Evolutionary conservation across 2,113 vertebrate genomes (phyloP), one percentile per base, ranked within the genome.

Genomic region (Sapayoa aenigma): DNA sequence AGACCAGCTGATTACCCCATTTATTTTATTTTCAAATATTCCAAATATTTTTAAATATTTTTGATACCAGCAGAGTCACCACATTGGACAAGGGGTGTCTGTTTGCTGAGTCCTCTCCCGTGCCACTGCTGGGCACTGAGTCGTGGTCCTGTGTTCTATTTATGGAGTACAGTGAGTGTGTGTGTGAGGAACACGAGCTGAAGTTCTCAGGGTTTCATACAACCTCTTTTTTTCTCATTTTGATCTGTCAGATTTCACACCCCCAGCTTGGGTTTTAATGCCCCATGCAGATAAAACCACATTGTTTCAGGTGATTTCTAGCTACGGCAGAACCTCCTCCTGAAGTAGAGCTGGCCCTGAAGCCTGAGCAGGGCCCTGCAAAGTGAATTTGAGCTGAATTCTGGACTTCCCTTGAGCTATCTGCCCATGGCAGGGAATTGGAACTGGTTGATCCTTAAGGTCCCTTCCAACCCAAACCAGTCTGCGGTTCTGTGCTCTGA

Each of bases 181-280:
- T 90, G 90, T 95, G 96, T n/a, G 78, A 87, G 89, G 17, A 92
- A 28, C 76, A 67, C 73, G 72, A 83, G 68, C 66, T 82, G 11
- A 44, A 49, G 76, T 92, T 87, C 96, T 78, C 95, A 95, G 92
- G 90, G 80, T 82, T 90, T 65, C 86, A 53, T 21, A n/a, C 74
- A 58, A 46, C 55, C 65, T 88, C 52, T 62, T 80, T 60, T 30
- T 55, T 67, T 86, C 88, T 94, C 85, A 5, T 92, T 95, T 65
- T 82, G 90, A 92, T 86, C 76, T 94, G 92, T 94, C 92, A 93
- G 95, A 87, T 96, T 90, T 96, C 94, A 87, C 95, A 81, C 90
- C 84, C n/a, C 46, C 88, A 67, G 49, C 39, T 33, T 28, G 90
- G 92, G 66, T 94, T 94, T 93, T 20, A 84, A 35, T 73, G 88